These are phyloP conservation scores for Monoplex corrugatus DNA, from an alignment of 2,888 invertebrate species.

Conservation along the genomic window DNA sequence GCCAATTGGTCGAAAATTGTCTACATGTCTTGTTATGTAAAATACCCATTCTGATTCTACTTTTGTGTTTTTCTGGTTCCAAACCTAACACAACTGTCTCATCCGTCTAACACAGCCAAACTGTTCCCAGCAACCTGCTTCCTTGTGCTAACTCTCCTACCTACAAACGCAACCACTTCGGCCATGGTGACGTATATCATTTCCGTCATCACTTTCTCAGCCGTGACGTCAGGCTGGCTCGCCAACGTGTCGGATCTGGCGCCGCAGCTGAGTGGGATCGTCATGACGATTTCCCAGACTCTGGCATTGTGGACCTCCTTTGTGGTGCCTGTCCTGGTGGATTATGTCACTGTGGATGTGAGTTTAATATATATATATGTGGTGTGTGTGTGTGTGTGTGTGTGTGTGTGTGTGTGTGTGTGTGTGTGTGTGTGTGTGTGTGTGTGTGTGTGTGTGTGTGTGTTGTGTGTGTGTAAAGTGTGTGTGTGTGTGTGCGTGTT, in stretches of 20 bases:
- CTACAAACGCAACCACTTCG: too few species aligned
- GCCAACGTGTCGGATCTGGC: conserved; percentile 4
- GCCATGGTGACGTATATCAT: too few species aligned
- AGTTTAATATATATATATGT: background rate
- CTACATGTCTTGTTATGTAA: too few species aligned
- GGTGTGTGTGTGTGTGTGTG: background rate
- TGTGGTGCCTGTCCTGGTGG: background rate
- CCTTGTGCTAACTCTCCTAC: too few species aligned
- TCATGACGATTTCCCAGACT: background rate
- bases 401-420: conserved; percentile 19
- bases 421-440: background rate
- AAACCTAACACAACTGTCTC: too few species aligned
- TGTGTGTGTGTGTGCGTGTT: too few species aligned
- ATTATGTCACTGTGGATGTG: background rate
- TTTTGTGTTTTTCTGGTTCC: too few species aligned
- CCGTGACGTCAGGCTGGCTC: background rate
- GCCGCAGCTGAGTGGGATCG: background rate
- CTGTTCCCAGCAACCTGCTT: too few species aligned
- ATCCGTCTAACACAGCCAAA: too few species aligned
- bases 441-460: background rate
- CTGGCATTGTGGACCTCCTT: background rate
- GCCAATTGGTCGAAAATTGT: too few species aligned
- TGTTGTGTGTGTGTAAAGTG: too few species aligned
- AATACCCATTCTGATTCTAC: too few species aligned
- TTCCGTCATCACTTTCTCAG: background rate